Evolutionary conservation across 2,888 invertebrate genomes (phyloP).

Genomic region (Diaprepes abbreviatus): DNA sequence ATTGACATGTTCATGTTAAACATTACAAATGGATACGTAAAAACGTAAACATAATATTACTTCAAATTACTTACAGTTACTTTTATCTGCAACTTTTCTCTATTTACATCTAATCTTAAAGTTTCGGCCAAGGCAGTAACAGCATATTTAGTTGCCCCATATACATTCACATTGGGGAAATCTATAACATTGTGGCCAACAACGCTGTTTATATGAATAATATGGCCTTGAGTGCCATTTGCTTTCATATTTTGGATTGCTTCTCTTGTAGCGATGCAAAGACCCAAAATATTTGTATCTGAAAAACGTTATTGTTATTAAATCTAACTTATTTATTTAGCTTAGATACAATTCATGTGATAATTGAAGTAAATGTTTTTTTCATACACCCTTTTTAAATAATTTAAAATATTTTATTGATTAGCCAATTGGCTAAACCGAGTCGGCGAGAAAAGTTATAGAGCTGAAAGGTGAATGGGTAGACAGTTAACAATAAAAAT

Average conservation of each 20-base stretch:
- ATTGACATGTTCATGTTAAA: too few relatives aligned
- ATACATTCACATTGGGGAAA: slow-evolving; percentile 45
- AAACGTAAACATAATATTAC: too few relatives aligned
- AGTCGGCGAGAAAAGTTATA: too few relatives aligned
- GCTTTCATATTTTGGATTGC: slow-evolving; percentile 51
- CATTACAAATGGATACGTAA: too few relatives aligned
- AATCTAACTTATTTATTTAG: too few relatives aligned
- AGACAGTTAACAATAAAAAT: too few relatives aligned
- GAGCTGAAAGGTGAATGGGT: too few relatives aligned
- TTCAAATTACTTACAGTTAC: slow-evolving; percentile 48
- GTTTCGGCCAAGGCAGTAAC: slow-evolving; percentile 54
- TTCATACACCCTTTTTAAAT: not conserved
- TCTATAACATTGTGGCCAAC: slow-evolving; percentile 50
- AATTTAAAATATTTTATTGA: too few relatives aligned
- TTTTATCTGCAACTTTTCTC: slow-evolving; percentile 51
- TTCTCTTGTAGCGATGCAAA: slow-evolving; percentile 53
- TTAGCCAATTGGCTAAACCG: too few relatives aligned
- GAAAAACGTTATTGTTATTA: slow-evolving; percentile 16
- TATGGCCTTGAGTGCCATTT: slow-evolving; percentile 50
- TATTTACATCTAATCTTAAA: slow-evolving; percentile 50
- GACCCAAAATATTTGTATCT: slow-evolving; percentile 52
- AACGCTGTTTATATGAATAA: slow-evolving; percentile 53
- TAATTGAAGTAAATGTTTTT: not conserved
- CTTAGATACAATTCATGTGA: too few relatives aligned
- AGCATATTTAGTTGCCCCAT: slow-evolving; percentile 53